A percentile compares a stretch with the other conserved stretches of the same genome.
These are phyloP conservation scores for Erpobdella octoculata DNA, from an alignment of 2,888 invertebrate genomes.

Conservation along the genomic window DNA sequence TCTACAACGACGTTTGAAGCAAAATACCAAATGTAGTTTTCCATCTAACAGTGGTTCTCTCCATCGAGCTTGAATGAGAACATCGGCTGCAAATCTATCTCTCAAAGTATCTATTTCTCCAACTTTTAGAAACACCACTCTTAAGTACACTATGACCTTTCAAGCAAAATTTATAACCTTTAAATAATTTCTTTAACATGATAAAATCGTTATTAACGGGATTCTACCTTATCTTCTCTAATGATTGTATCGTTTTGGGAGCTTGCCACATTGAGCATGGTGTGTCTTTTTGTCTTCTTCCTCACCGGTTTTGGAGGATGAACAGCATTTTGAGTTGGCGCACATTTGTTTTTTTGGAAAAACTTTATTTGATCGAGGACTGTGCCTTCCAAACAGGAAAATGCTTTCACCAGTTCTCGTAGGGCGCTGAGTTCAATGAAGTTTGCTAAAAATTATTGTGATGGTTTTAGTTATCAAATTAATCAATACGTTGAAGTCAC, in stretches of 20 bases:
- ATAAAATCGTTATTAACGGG: not conserved
- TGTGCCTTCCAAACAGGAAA: not conserved
- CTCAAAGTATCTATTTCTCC: conserved; percentile 53
- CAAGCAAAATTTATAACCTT: not conserved
- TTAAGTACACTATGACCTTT: conserved; percentile 48
- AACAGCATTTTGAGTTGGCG: not conserved
- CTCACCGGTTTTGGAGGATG: not conserved
- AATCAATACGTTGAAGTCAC: no score
- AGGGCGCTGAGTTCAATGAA: not conserved
- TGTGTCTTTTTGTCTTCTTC: conserved; percentile 3
- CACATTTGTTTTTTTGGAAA: not conserved
- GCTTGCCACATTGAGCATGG: conserved; percentile 2
- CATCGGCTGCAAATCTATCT: conserved; percentile 51
- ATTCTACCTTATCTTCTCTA: not conserved
- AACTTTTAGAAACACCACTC: conserved; percentile 51
- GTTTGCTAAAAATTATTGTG: no score
- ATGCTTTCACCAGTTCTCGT: not conserved
- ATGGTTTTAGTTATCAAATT: no score
- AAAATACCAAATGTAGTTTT: conserved; percentile 4
- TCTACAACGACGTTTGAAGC: not conserved
- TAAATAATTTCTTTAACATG: not conserved
- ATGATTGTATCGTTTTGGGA: not conserved
- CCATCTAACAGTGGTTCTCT: conserved; percentile 17
- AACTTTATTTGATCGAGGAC: not conserved
- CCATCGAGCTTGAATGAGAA: conserved; percentile 46